phyloP scores from a whole-genome alignment of 1,140 invertebrate species.

The Monomorium pharaonis region DNA sequence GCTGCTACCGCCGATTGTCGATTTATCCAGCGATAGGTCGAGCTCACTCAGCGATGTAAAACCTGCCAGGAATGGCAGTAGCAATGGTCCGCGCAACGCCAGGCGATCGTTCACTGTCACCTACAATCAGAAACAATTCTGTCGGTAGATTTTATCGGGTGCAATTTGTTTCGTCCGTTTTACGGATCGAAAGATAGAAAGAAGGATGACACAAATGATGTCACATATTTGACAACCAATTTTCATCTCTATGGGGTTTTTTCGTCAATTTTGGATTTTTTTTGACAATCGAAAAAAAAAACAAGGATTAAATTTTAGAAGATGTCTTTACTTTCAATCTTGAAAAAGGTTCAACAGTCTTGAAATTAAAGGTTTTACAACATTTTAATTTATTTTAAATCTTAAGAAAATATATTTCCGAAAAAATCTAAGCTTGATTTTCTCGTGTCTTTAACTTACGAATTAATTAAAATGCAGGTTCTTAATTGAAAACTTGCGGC shows the following conservation, averaged over 20 bases:
- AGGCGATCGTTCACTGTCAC: conserved; percentile 84
- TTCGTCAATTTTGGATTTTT: not conserved
- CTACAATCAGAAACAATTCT: conserved; percentile 72
- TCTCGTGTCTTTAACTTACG: not conserved
- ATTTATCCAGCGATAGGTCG: conserved; percentile 84
- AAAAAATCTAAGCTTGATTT: not conserved
- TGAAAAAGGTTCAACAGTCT: not conserved
- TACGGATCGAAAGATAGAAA: not conserved
- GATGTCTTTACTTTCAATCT: not conserved
- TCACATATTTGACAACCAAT: not conserved
- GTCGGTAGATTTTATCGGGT: not conserved
- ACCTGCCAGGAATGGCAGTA: conserved; percentile 84
- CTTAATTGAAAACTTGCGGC: not conserved
- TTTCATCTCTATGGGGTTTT: not conserved
- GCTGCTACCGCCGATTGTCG: conserved; percentile 78
- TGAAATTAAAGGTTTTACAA: not conserved
- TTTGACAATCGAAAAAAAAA: not conserved
- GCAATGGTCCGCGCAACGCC: conserved; percentile 84
- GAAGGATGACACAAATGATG: not conserved
- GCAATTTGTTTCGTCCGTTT: conserved; percentile 12
- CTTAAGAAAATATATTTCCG: not conserved
- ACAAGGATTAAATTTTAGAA: not conserved
- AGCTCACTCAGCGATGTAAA: conserved; percentile 85
- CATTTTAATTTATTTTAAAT: not conserved
- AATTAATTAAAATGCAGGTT: conserved; percentile 15